Evolutionary conservation across 2,113 vertebrate species (phyloP), one percentile per base, ranked within the genome.

Genomic region (Dicerorhinus sumatrensis): DNA sequence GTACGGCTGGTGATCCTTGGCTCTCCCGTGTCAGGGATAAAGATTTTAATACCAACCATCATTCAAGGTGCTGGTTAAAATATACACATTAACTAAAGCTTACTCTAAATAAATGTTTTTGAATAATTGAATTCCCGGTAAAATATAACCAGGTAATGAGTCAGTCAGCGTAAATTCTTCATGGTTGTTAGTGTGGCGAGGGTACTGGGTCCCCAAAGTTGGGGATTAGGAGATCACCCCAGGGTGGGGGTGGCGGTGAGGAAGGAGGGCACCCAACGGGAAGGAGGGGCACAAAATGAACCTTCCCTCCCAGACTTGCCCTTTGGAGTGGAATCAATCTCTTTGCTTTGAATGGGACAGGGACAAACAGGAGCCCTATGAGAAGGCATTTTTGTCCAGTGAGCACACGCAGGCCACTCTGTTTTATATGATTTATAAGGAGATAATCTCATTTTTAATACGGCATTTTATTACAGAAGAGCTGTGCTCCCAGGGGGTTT

Each of bases 391-490:
- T 92, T 92, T 48, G 51, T 51, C 73, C 56, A 56, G 42, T 76
- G 60, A 90, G 67, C 94, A 88, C 25, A 84, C 2, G 23, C 0
- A 20, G 70, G 58, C 88, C 1, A 1, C 21, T 87, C 36, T 72
- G 27, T n/a, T 95, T 72, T 92, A n/a, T 96, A 56, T 95, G 96
- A 97, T 98, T 98, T 98, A 90, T 72, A 97, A 97, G 94, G 60
- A 94, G 75, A 92, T 96, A 96, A 96, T 96, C 94, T 98, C 95
- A 85, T 95, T 96, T 98, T 97, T 97, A 96, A 97, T 97, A 96
- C 21, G 51, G 90, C n/a, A 91, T 84, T 97, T 98, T 97, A 97
- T 97, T 97, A 95, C 58, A 95, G 88, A 95, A 96, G 94, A 93
- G 89, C 73, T 98, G 93, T 86, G 86, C 86, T 97, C 96, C 65